These are phyloP conservation scores for Idaea biselata DNA, from an alignment of 2,888 invertebrate genomes.

Conservation along the genomic window DNA sequence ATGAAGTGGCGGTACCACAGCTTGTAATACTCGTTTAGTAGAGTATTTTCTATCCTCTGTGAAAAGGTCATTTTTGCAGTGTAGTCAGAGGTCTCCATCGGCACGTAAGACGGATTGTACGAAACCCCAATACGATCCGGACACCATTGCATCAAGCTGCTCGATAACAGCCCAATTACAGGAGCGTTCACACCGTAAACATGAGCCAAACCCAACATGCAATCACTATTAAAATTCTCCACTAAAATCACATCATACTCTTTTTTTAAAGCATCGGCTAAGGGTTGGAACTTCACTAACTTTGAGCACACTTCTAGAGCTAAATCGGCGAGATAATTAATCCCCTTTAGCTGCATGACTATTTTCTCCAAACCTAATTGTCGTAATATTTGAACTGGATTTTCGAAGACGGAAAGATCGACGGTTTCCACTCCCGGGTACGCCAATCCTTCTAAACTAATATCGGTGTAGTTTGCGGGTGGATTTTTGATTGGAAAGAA, in stretches of 20 bases:
- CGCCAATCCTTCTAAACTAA: constrained; percentile 67
- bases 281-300: constrained; percentile 57
- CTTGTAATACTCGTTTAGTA: constrained; percentile 49
- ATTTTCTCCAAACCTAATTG: constrained; percentile 46
- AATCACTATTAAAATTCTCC: constrained; percentile 84
- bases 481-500: constrained; percentile 77
- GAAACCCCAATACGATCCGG: constrained; percentile 64
- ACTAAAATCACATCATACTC: constrained; percentile 83
- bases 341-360: constrained; percentile 46
- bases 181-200: constrained; percentile 76
- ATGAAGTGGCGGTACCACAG: constrained; percentile 56
- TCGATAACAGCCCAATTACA: constrained; percentile 78
- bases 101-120: constrained; percentile 77
- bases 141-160: constrained; percentile 81
- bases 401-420: constrained; percentile 52
- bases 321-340: constrained; percentile 51
- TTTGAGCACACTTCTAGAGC: constrained; percentile 60
- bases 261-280: constrained; percentile 55
- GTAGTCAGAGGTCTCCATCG: constrained; percentile 74
- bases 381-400: constrained; percentile 37
- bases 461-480: constrained; percentile 65
- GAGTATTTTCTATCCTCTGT: constrained; percentile 68
- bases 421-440: constrained; percentile 54
- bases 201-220: constrained; percentile 82
- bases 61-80: constrained; percentile 71